phyloP scores from a whole-genome alignment of 2,113 vertebrate species.

The Oncorhynchus tshawytscha region DNA sequence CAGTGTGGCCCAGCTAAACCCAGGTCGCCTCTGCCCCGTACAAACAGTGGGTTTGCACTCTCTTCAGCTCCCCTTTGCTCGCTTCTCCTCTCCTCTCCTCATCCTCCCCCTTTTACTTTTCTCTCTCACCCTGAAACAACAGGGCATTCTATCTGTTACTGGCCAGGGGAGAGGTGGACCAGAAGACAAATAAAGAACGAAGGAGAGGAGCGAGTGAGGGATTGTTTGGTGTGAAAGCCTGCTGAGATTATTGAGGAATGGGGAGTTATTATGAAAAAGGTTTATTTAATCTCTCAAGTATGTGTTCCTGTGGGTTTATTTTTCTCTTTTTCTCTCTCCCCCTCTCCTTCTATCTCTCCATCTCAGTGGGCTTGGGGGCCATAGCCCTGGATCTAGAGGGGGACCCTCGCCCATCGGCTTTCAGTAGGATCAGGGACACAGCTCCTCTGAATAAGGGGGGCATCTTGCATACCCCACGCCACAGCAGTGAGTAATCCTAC shows the following conservation, averaged over 20 bases:
- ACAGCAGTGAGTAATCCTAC: constrained; percentile 77
- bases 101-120: not conserved
- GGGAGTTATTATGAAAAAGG: constrained; percentile 53
- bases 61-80: constrained; percentile 1
- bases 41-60: constrained; percentile 38
- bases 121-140: constrained; percentile 64
- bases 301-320: constrained; percentile 22
- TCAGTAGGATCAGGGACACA: constrained; percentile 79
- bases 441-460: constrained; percentile 85
- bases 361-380: constrained; percentile 61
- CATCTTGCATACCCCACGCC: constrained; percentile 83
- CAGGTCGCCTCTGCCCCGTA: constrained; percentile 60
- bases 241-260: constrained; percentile 66
- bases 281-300: constrained; percentile 59
- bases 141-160: constrained; percentile 63
- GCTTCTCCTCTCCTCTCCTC: too few relatives aligned
- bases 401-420: constrained; percentile 74
- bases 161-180: constrained; percentile 46
- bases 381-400: constrained; percentile 77
- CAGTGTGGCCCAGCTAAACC: constrained; percentile 55
- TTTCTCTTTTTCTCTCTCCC: not conserved
- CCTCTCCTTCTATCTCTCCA: constrained; percentile 3
- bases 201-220: constrained; percentile 11
- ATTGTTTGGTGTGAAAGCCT: constrained; percentile 67
- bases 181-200: constrained; percentile 67